A percentile compares a stretch with the other conserved stretches of the same genome.
Evolutionary conservation across 2,797 vertebrate species (phyloP).

Genomic region (Epinephelus malabaricus): DNA sequence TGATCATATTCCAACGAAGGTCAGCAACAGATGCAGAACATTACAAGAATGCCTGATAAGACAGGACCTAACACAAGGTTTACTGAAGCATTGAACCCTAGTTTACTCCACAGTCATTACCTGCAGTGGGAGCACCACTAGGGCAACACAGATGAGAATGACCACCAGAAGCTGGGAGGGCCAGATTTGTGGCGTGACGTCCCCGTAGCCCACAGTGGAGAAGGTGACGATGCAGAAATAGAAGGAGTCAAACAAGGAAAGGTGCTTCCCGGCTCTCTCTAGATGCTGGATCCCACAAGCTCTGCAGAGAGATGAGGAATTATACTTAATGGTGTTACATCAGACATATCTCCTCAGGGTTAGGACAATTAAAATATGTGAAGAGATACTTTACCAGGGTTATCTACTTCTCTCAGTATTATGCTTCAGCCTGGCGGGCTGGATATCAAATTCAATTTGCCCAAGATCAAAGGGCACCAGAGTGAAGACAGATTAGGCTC

Average conservation of each 20-base stretch:
- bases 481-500: constrained; percentile 32
- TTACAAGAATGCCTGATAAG: neutral
- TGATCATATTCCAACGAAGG: constrained; percentile 3
- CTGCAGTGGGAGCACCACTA: constrained; percentile 90
- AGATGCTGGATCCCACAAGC: constrained; percentile 91
- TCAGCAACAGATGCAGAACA: neutral
- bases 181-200: constrained; percentile 90
- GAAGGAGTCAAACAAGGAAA: constrained; percentile 87
- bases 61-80: neutral
- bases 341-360: neutral
- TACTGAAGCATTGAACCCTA: neutral
- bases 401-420: constrained; percentile 4
- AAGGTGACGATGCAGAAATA: constrained; percentile 93
- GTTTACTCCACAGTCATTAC: constrained; percentile 54
- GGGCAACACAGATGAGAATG: constrained; percentile 91
- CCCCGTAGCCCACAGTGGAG: constrained; percentile 90
- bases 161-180: constrained; percentile 90
- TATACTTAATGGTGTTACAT: neutral
- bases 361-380: constrained; percentile 10
- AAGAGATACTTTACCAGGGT: neutral
- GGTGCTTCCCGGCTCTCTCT: constrained; percentile 87
- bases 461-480: constrained; percentile 42
- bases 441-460: constrained; percentile 45
- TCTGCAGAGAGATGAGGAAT: constrained; percentile 52
- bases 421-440: neutral